phyloP scores from a whole-genome alignment of 2,888 invertebrate genomes.

The Conomelus anceps region DNA sequence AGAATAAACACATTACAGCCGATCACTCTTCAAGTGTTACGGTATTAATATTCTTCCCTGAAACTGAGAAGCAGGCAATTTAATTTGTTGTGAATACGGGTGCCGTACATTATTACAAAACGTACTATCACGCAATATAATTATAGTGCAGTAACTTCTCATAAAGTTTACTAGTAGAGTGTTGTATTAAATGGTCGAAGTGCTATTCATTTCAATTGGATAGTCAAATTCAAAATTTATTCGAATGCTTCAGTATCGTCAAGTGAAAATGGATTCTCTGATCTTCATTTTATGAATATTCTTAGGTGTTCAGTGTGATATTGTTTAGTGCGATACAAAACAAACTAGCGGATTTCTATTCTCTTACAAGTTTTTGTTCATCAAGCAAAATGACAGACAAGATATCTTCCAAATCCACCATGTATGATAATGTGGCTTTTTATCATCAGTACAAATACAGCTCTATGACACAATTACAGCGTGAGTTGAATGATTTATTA shows the following conservation, averaged over 20 bases:
- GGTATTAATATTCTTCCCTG: background rate
- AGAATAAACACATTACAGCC: background rate
- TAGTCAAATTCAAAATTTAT: background rate
- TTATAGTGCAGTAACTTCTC: background rate
- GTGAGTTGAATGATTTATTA: constrained; percentile 36
- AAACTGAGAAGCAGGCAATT: background rate
- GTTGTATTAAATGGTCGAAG: background rate
- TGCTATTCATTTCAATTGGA: background rate
- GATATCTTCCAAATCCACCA: background rate
- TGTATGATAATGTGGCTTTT: constrained; percentile 36
- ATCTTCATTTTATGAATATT: background rate
- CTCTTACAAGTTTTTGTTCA: background rate
- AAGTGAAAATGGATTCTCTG: background rate
- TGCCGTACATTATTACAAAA: background rate
- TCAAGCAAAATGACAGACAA: background rate
- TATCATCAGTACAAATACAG: constrained; percentile 40
- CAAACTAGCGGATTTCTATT: no score
- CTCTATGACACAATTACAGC: constrained; percentile 38
- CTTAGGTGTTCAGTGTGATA: background rate
- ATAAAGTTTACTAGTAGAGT: background rate
- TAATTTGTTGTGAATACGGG: background rate
- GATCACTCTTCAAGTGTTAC: background rate
- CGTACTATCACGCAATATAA: background rate
- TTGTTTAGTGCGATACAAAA: no score
- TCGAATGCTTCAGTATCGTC: background rate